Evolutionary conservation across 2,888 invertebrate genomes (phyloP), one percentile per base, ranked within the genome.

Genomic region (Stenolophus ochropezus): DNA sequence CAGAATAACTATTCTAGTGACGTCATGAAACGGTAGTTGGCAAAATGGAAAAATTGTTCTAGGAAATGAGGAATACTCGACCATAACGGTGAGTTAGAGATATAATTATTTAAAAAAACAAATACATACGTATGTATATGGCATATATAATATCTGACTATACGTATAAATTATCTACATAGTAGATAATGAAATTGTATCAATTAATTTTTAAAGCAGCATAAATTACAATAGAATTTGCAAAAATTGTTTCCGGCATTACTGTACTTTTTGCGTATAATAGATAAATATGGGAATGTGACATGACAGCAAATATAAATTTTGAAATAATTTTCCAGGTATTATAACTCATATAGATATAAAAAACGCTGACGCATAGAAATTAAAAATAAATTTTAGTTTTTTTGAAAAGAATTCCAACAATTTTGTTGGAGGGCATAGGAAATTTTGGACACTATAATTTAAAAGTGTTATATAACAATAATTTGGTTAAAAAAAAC

Each of bases 91-190:
- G 27, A 69, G 11, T 25, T 16, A 69, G 33, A 69, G 33, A 69
- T 69, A 69, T 69, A 69, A 69, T 69, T 69, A 69, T 33, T 18
- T 69, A 69, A 33, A 69, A n/a, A 69, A 69, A 69, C 65, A 69
- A 69, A 69, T 33, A 69, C 16, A 21, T 69, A 69, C 18, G 27
- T 69, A 69, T 18, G 65, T 69, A 69, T 14, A 33, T 18, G 14
- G 18, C 4, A 69, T 27, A 16, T 69, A 14, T 61, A 61, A 61
- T 61, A 23, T 61, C 61, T 25, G 61, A 23, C 4, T 25, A 23
- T 23, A 25, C n/a, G 25, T 61, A 61, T 69, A 69, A 69, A 69
- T 69, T 27, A 69, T 33, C 65, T 11, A 18, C 65, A 5, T 14
- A 33, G 65, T 16, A 69, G 27, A 69, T 69, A 69, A 69, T 69